These are phyloP conservation scores for Drosophila pegasa DNA, from an alignment of 2,888 invertebrate genomes.

Conservation along the genomic window DNA sequence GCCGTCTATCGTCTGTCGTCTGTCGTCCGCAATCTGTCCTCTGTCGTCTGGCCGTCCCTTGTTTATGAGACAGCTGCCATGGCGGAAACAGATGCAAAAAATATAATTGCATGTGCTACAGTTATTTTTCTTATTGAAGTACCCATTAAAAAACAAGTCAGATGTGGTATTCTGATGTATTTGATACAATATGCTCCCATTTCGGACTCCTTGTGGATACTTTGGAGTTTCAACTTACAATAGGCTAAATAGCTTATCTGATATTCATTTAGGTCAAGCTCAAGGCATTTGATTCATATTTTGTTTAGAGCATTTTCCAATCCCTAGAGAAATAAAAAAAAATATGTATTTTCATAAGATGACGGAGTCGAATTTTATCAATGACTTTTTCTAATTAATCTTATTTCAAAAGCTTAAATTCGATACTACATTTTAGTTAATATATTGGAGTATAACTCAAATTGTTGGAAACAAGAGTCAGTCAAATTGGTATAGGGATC, in stretches of 20 bases:
- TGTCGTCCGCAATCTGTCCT: neutral
- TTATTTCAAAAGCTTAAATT: too few relatives aligned
- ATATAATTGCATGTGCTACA: constrained; percentile 32
- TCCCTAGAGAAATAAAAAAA: too few relatives aligned
- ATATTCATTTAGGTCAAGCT: neutral
- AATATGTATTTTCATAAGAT: too few relatives aligned
- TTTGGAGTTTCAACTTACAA: neutral
- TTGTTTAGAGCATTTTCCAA: neutral
- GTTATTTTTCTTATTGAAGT: constrained; percentile 15
- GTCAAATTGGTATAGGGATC: too few relatives aligned
- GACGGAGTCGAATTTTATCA: too few relatives aligned
- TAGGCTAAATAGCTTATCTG: neutral
- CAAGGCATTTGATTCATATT: neutral
- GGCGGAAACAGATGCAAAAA: constrained; percentile 54
- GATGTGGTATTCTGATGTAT: too few relatives aligned
- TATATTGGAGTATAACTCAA: too few relatives aligned
- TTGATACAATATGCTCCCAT: neutral
- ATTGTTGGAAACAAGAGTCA: too few relatives aligned
- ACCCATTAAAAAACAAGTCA: neutral
- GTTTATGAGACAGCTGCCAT: constrained; percentile 38
- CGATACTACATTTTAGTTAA: too few relatives aligned
- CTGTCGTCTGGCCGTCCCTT: constrained; percentile 4
- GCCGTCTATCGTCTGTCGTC: neutral
- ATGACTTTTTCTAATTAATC: too few relatives aligned
- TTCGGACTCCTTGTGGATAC: too few relatives aligned